phyloP scores from a whole-genome alignment of 2,113 vertebrate species.

The Philantomba maxwellii region DNA sequence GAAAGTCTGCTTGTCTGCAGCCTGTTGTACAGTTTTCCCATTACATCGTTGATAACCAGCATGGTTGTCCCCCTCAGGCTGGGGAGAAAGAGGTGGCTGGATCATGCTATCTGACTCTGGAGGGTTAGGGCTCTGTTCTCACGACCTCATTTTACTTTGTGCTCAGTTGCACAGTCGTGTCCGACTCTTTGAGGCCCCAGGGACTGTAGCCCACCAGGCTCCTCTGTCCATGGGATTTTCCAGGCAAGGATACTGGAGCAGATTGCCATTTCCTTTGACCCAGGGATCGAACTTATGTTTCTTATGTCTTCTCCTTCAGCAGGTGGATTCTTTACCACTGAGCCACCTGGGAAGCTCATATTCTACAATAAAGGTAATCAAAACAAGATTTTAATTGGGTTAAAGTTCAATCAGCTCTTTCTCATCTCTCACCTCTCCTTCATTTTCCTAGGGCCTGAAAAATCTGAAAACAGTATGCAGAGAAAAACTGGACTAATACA shows the following conservation, averaged over 20 bases:
- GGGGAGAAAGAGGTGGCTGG: not conserved
- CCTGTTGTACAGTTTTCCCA: not conserved
- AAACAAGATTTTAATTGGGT: not conserved
- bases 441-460: not conserved
- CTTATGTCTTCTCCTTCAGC: not conserved
- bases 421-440: not conserved
- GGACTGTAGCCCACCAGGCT: not conserved
- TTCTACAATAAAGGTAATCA: not conserved
- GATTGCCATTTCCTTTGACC: not conserved
- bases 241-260: not conserved
- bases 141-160: not conserved
- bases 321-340: not conserved
- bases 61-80: not conserved
- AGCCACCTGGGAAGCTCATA: not conserved
- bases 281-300: not conserved
- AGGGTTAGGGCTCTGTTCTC: not conserved
- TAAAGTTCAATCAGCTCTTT: not conserved
- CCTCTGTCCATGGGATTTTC: not conserved
- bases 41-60: fast-evolving
- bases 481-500: not conserved
- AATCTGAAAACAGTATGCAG: not conserved
- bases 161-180: fast-evolving
- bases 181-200: not conserved
- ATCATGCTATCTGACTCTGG: not conserved
- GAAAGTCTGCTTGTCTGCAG: not conserved